A percentile compares a stretch with the other conserved stretches of the same genome.
These are phyloP conservation scores for Puffinus mauretanicus DNA, from an alignment of 2,113 vertebrate species.

Conservation along the genomic window DNA sequence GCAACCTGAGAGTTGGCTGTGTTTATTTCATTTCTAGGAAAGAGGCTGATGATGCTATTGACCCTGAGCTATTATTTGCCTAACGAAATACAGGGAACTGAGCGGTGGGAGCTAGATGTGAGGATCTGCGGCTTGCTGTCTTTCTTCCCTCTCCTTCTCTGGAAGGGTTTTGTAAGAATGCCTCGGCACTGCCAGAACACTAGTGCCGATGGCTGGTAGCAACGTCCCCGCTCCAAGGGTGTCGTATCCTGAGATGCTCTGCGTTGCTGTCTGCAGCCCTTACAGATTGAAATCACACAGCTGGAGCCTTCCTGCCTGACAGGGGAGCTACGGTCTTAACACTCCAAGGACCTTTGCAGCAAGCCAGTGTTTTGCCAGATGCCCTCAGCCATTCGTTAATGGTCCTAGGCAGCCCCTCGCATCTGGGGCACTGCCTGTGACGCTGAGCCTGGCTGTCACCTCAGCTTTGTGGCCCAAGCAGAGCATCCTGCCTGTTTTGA, in stretches of 20 bases:
- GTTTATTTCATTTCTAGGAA: constrained; percentile 50
- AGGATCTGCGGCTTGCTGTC: background rate
- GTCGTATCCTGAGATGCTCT: background rate
- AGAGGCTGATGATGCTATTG: constrained; percentile 25
- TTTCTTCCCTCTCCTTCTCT: background rate
- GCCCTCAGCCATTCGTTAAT: background rate
- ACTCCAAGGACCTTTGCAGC: background rate
- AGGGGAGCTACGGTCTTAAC: background rate
- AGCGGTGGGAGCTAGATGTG: background rate
- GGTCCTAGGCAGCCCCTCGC: background rate
- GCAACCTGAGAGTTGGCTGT: background rate
- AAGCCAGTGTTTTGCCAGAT: background rate
- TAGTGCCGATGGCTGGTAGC: background rate
- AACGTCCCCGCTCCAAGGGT: background rate
- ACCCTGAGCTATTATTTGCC: constrained; percentile 34
- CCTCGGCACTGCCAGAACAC: background rate
- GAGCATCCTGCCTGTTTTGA: background rate
- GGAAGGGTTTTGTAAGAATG: background rate
- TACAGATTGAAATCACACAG: background rate
- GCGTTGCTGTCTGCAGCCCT: background rate
- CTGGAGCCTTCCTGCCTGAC: background rate
- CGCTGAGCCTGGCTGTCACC: background rate
- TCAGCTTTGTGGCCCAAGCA: background rate
- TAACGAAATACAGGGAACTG: constrained; percentile 31
- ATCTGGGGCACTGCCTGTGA: background rate